Evolutionary conservation across 1,140 invertebrate genomes (phyloP).

Genomic region (Andricus grossulariae): DNA sequence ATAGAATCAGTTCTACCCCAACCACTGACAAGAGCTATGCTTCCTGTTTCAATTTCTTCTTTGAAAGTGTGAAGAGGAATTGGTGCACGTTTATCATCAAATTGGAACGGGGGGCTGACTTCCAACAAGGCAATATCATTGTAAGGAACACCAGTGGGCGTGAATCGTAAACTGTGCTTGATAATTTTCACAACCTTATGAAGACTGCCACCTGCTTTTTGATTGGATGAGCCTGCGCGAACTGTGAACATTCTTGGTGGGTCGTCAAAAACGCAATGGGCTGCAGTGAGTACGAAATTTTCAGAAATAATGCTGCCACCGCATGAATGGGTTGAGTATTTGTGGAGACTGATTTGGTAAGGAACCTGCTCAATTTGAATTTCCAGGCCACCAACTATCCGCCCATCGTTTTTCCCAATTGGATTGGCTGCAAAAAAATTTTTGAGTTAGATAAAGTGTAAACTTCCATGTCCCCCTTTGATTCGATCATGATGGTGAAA

Average conservation of each 20-base stretch:
- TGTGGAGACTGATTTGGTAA: constrained; percentile 78
- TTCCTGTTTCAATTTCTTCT: neutral
- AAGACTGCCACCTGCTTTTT: neutral
- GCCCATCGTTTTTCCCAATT: constrained; percentile 49
- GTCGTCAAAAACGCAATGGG: constrained; percentile 82
- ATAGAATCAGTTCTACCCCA: neutral
- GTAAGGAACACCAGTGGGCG: neutral
- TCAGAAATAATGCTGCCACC: constrained; percentile 79
- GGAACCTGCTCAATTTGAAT: constrained; percentile 78
- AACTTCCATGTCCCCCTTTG: too few relatives aligned
- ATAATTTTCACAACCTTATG: neutral
- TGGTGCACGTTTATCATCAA: constrained; percentile 40
- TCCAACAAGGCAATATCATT: constrained; percentile 3
- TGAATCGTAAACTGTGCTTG: neutral
- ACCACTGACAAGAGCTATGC: neutral
- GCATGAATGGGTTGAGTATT: constrained; percentile 77
- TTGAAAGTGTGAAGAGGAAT: neutral
- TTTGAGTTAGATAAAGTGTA: neutral
- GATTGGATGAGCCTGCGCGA: constrained; percentile 31
- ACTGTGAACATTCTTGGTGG: constrained; percentile 54
- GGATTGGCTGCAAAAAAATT: neutral
- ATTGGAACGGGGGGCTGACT: constrained; percentile 43
- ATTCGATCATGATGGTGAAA: too few relatives aligned
- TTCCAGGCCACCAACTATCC: constrained; percentile 81
- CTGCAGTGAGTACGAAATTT: constrained; percentile 80